Conservation (phyloP, 2,888 invertebrate genomes). For the Ceriagrion tenellum region DNA sequence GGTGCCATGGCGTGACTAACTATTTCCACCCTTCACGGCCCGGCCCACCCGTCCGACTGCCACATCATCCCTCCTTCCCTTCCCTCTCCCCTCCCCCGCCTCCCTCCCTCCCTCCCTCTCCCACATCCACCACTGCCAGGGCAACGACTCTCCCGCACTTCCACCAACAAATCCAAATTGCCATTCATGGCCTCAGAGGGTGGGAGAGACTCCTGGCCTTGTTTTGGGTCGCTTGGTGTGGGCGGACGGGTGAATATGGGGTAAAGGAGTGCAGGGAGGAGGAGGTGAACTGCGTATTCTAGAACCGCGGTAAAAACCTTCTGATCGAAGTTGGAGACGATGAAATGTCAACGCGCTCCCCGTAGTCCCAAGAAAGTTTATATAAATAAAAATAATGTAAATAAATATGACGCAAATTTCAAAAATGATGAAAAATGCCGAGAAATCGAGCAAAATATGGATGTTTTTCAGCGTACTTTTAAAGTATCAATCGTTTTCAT, state of each 20-base stretch:
- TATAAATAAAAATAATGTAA: too few relatives aligned
- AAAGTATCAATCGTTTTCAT: too few relatives aligned
- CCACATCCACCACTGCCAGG: not conserved
- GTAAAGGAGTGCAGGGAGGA: not conserved
- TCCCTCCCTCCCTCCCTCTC: not conserved
- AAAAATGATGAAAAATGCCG: too few relatives aligned
- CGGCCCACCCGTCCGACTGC: not conserved
- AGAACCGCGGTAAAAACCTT: not conserved
- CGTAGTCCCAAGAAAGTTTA: too few relatives aligned
- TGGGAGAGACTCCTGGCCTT: not conserved
- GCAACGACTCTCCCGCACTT: not conserved
- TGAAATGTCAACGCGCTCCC: too few relatives aligned
- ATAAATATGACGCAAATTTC: too few relatives aligned
- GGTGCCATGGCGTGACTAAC: conserved; percentile 8
- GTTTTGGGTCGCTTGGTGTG: not conserved
- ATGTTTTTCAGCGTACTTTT: too few relatives aligned
- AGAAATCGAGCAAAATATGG: too few relatives aligned
- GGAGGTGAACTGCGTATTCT: not conserved
- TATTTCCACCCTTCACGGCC: not conserved
- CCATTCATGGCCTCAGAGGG: not conserved
- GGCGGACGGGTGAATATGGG: not conserved
- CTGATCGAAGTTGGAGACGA: not conserved
- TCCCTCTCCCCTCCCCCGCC: not conserved
- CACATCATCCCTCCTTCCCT: not conserved
- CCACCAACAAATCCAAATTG: not conserved